phyloP scores from a whole-genome alignment of 2,113 vertebrate species.

The Nannobrachium achirus region DNA sequence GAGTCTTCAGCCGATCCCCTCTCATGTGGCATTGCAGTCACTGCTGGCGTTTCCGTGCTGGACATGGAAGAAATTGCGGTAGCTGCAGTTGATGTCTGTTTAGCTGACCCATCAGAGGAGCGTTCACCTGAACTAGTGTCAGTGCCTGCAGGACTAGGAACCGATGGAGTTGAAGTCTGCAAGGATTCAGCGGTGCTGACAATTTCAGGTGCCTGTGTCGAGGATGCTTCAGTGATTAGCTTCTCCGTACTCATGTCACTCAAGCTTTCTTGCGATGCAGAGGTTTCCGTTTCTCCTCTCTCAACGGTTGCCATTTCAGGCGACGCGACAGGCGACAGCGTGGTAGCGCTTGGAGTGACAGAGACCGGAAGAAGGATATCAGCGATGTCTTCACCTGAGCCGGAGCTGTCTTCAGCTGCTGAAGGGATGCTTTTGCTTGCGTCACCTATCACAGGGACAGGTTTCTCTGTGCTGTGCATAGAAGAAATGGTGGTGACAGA shows the following conservation, averaged over 20 bases:
- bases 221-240: not conserved
- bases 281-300: constrained; percentile 13
- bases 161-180: not conserved
- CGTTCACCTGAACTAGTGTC: constrained; percentile 18
- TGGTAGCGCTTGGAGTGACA: constrained; percentile 15
- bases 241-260: not conserved
- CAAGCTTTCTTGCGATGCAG: constrained; percentile 1
- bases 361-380: not conserved
- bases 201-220: constrained; percentile 4
- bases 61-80: not conserved
- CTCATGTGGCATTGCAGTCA: constrained; percentile 5
- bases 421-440: not conserved
- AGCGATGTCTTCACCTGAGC: constrained; percentile 13
- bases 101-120: not conserved
- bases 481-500: not conserved
- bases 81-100: not conserved
- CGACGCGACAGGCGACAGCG: constrained; percentile 2
- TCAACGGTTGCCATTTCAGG: constrained; percentile 10
- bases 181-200: constrained; percentile 10
- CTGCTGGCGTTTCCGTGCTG: constrained; percentile 2
- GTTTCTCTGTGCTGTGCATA: not conserved
- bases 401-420: not conserved
- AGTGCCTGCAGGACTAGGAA: not conserved
- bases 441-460: not conserved
- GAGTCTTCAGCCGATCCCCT: not conserved